Base-by-base conservation (phyloP, 2,113 vertebrate species). In the Willisornis vidua region DNA sequence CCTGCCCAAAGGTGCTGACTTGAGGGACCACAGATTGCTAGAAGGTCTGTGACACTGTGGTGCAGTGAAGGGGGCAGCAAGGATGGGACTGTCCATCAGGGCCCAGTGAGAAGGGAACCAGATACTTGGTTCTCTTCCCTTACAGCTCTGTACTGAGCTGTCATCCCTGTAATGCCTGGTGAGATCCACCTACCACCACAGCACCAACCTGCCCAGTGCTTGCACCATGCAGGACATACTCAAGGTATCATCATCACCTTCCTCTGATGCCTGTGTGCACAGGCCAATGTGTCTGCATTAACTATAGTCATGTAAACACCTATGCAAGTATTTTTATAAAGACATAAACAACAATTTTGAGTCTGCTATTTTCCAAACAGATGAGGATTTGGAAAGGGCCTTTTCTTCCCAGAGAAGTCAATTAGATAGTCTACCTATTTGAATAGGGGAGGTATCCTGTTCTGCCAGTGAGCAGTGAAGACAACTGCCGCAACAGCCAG, bases 31-130 rank as follows among this genome's bases (percentile, higher is more conserved):
- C 52, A 28, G 33, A 9, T 33, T 33, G 28, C 37, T 51, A 82
- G 54, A 49, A 72, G 22, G 14, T 26, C 62, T 67, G 1, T 35
- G 41, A 31, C 33, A 39, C 14, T 9, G 26, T 29, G 29, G 7
- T 35, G 13, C 24, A 49, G 58, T 16, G 35, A 63, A 84, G 43
- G 4, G 25, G 19, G 11, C 46, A 67, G 62, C 58, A 41, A 89
- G 62, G 52, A 25, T 45, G 41, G 37, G 39, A 9, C 9, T 29
- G 2, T 31, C 26, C 46, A 25, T 43, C 35, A 20, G 41, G 25
- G 12, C 6, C 20, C 0, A 0, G 20, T 39, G 43, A 1, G 6
- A 81, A 90, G n/a, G 41, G 26, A 49, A 26, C 26, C 37, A 57
- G 29, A 65, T 77, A 7, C 65, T 14, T 19, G 35, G 3, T 37